phyloP scores from a whole-genome alignment of 2,113 vertebrate genomes.

The rat (Rattus norvegicus) region GRCr8 NC_086022.1:35101501-35102000 shows the following conservation, averaged over 20 bases:
- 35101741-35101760: not conserved
- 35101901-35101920: conserved; percentile 37
- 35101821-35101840: conserved; percentile 12
- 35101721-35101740: conserved; percentile 52
- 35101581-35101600: conserved; percentile 51
- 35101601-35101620: conserved; percentile 61
- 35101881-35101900: conserved; percentile 39
- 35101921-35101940: conserved; percentile 2
- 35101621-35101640: conserved; percentile 62
- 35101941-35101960: not conserved
- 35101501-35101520: conserved; percentile 57
- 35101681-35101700: not conserved
- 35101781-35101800: not conserved
- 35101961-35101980: not conserved
- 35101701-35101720: not conserved
- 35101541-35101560: conserved; percentile 53
- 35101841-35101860: conserved; percentile 48
- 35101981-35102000: conserved; percentile 6
- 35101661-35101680: conserved; percentile 53
- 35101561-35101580: conserved; percentile 63
- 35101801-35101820: conserved; percentile 1
- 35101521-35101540: conserved; percentile 55
- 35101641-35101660: conserved; percentile 49
- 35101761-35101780: conserved; percentile 45
- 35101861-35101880: conserved; percentile 1